Base-by-base conservation (phyloP, 2,113 vertebrate species). In the Calyptomena viridis region DNA sequence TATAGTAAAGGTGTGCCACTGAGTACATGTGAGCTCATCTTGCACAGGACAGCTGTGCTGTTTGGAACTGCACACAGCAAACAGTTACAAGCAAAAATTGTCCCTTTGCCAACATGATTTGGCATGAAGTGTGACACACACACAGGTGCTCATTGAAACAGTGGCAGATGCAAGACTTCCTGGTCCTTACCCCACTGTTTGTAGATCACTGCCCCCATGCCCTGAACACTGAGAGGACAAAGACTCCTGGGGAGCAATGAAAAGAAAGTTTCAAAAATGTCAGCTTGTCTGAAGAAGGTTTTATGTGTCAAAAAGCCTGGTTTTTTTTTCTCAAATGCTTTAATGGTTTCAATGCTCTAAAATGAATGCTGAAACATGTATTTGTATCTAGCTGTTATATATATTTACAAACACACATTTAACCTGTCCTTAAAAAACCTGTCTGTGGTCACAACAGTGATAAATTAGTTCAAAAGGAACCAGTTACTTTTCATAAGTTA, bases 1-100 rank as follows among this genome's bases (percentile, higher is more conserved):
- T 31, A 18, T 46, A 79, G 33, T 5, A 24, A 11, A 85, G 46
- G 35, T 19, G 59, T 35, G 40, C 46, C 73, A 19, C 17, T 0
- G 1, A 0, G 0, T 25, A 14, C 1, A 0, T 30, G 60, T 27
- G 66, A 67, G 39, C 44, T 52, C 15, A 2, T 8, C 40, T 17
- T 25, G 53, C 35, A 3, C 13, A 24, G 50, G 49, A 30, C 1
- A 4, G 46, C 50, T 3, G 42, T 46, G 55, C 27, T 18, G 31
- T 22, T 81, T 46, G 39, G 40, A 90, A 27, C 15, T 4, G 24
- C 63, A 7, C 17, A 13, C 31, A 37, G 44, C 4, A 66, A 87
- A 30, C 8, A 13, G 27, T 17, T 72, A 35, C 11, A 39, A n/a
- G 37, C 12, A 84, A 58, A 93, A 93, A 6, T 2, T 50, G 8